Base-by-base conservation (phyloP, 1,140 invertebrate genomes). In the Lysiphlebus fabarum region DNA sequence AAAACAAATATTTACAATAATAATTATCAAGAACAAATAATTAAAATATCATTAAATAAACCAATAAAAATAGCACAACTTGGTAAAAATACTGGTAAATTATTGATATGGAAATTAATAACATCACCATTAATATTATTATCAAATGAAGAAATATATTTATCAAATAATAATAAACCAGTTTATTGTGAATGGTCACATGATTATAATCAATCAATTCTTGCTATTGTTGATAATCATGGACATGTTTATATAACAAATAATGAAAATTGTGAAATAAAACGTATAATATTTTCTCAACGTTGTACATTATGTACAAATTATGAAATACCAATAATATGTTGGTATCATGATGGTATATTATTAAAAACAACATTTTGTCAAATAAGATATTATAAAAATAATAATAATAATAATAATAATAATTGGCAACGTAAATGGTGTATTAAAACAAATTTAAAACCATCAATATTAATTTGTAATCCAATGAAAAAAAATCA, bases 341-440 rank as follows among this genome's bases (percentile, higher is more conserved):
- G 65, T 26, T 79, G 75, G 74, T 73, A 69, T 42, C 57, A 47
- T 4, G 63, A 41, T 34, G 73, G 72, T n/a, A 71, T 79, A 7
- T 26, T 78, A 0, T 41, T 77, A 6, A 70, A 68, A 7, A 76
- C 74, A 0, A 72, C 74, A 0, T 75, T 72, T 36, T 73, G 74
- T 49, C 70, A 78, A 38, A 70, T 79, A 0, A 65, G 68, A 0
- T 79, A 64, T 36, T 78, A 67, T 51, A 50, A 49, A 42, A 67
- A 68, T 12, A 17, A 56, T 0, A 0, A 17, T 47, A 6, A 54
- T n/a, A n/a, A n/a, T n/a, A n/a, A n/a, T n/a, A n/a, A 48, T 0
- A 36, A 63, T n/a, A 1, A 3, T 2, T 78, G 77, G 77, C 45
- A 14, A 0, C 66, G 48, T 1, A 36, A 49, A 7, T 75, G 72